Conservation (phyloP, 2,797 vertebrate genomes). For the Megaceryle alcyon region DNA sequence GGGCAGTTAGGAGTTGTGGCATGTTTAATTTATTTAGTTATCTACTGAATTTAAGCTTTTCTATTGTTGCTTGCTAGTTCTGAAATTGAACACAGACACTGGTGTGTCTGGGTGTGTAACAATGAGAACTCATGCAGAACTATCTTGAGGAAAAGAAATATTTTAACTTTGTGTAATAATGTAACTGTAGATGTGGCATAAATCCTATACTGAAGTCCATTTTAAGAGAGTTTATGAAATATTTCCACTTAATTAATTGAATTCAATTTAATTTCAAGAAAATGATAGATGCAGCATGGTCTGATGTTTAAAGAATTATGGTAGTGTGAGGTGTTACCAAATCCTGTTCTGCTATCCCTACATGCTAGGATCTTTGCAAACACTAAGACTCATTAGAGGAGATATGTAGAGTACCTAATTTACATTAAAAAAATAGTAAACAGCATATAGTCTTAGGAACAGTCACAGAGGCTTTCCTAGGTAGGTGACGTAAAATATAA, state of each 20-base stretch:
- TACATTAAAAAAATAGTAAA: background rate
- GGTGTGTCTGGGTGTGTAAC: background rate
- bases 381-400: background rate
- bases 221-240: constrained; percentile 35
- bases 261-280: constrained; percentile 12
- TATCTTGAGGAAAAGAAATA: constrained; percentile 18
- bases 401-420: background rate
- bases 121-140: constrained; percentile 52
- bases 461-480: background rate
- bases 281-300: background rate
- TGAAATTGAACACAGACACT: constrained; percentile 36
- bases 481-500: background rate
- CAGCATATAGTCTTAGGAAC: background rate
- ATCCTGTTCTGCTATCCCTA: background rate
- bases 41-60: constrained; percentile 46
- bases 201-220: background rate
- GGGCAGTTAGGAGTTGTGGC: constrained; percentile 22
- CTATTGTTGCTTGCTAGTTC: constrained; percentile 8
- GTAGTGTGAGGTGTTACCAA: background rate
- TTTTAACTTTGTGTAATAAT: constrained; percentile 8
- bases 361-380: background rate
- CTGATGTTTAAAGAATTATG: background rate
- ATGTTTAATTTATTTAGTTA: constrained; percentile 58
- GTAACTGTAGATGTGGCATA: background rate
- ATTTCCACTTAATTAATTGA: constrained; percentile 27